phyloP scores from a whole-genome alignment of 2,888 invertebrate species.

The Diloba caeruleocephala region DNA sequence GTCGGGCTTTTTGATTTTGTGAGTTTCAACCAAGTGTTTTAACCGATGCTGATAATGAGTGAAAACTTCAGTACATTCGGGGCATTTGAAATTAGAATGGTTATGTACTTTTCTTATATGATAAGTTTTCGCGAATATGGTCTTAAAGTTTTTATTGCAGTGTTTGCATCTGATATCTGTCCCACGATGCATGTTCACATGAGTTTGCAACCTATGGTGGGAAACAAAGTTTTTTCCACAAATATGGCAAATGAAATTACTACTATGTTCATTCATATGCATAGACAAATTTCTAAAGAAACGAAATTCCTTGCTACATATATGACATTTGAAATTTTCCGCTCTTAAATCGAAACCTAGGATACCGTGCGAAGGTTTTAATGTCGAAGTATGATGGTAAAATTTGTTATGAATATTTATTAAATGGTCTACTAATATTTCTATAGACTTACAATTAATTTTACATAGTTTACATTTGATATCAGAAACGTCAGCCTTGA shows the following conservation, averaged over 20 bases:
- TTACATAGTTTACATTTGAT: slow-evolving; percentile 48
- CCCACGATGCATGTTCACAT: no score
- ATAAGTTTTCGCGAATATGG: no score
- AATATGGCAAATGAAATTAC: slow-evolving; percentile 64
- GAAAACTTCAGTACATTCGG: slow-evolving; percentile 33
- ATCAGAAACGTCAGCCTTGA: slow-evolving; percentile 54
- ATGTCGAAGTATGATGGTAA: no score
- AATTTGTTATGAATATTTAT: no score
- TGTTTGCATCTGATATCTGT: no score
- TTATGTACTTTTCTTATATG: slow-evolving; percentile 47
- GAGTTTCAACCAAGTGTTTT: no score
- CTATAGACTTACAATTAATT: no score
- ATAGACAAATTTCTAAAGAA: slow-evolving; percentile 56
- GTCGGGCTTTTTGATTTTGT: slow-evolving; percentile 19
- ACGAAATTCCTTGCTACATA: slow-evolving; percentile 50
- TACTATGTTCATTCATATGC: slow-evolving; percentile 73
- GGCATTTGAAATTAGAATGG: slow-evolving; percentile 53
- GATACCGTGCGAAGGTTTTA: no score
- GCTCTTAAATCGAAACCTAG: slow-evolving; percentile 50
- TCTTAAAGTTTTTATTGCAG: no score
- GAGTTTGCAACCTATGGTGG: slow-evolving; percentile 31
- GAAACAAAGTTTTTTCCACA: slow-evolving; percentile 67
- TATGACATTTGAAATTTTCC: slow-evolving; percentile 46
- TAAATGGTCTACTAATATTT: no score
- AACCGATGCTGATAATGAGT: no score